Evolutionary conservation across 1,140 invertebrate species (phyloP).

Genomic region (Heterodera schachtii): DNA sequence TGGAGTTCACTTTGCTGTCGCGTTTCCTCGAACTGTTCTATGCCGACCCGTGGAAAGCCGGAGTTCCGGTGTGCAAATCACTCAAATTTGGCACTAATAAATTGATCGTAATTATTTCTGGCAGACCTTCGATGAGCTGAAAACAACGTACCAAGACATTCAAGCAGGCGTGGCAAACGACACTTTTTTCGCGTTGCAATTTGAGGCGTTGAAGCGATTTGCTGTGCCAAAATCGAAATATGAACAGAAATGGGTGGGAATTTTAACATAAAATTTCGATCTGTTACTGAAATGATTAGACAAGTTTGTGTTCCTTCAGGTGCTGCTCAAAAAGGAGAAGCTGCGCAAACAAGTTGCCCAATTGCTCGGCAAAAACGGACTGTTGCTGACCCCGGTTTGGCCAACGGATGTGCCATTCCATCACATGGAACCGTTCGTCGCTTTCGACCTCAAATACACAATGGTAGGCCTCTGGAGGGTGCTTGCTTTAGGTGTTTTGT

Average conservation of each 20-base stretch:
- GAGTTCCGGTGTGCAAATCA: not conserved
- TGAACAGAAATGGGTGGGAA: slow-evolving; percentile 15
- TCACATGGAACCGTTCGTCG: slow-evolving; percentile 64
- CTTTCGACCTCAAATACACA: slow-evolving; percentile 65
- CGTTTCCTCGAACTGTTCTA: slow-evolving; percentile 19
- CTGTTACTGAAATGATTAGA: not conserved
- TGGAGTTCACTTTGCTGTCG: slow-evolving; percentile 22
- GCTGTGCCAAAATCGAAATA: not conserved
- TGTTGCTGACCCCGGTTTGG: slow-evolving; percentile 67
- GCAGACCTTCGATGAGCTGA: not conserved
- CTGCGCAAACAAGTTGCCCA: slow-evolving; percentile 65
- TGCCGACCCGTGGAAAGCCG: slow-evolving; percentile 10
- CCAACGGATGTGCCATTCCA: slow-evolving; percentile 67
- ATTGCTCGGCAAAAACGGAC: slow-evolving; percentile 69
- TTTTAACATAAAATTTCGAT: not conserved
- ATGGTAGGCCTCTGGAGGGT: not conserved
- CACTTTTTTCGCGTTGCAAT: not conserved
- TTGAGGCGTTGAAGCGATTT: not conserved
- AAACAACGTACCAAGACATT: not conserved
- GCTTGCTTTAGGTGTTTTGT: too few relatives aligned
- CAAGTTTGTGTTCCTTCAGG: not conserved
- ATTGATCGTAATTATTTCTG: not conserved
- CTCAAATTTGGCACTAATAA: not conserved
- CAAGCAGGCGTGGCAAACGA: not conserved
- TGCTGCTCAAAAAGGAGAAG: slow-evolving; percentile 45